Base-by-base conservation (phyloP, 2,113 vertebrate genomes). In the Osmerus mordax region DNA sequence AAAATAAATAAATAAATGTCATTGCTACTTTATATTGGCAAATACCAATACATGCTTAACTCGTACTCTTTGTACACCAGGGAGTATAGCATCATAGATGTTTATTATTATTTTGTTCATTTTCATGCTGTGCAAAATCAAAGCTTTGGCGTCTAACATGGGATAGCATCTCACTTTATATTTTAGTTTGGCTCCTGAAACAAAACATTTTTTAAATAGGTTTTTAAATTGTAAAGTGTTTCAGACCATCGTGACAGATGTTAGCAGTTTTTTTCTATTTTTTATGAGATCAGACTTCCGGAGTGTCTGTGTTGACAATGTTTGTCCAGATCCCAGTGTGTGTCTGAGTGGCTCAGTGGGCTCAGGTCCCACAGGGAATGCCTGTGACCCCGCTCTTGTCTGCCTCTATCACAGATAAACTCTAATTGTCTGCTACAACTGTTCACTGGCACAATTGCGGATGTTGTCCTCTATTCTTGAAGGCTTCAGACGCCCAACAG, bases 341-440 rank as follows among this genome's bases (percentile, higher is more conserved):
- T 83, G 85, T 76, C 72, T 61, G 72, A 83, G 82, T 77, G 83
- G 72, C 78, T 90, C 82, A 76, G 84, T 83, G 89, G 84, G 85
- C 86, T 11, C 71, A 58, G 60, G 79, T 90, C 89, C 85, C 89
- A 87, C 80, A 82, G 84, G 90, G 86, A 78, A 76, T 61, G 84
- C 85, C 86, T 70, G 75, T 92, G 91, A 93, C 92, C 93, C 86
- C 80, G 25, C 88, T 84, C 91, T 89, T 92, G 93, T 93, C 93
- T 91, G 90, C 84, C 86, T 89, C 91, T 91, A 91, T 92, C 88
- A 74, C 89, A 87, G 89, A 92, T 92, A 91, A 92, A 93, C 90
- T 92, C 90, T 91, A 91, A 93, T 94, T 94, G 91, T 92, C 89
- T 89, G 87, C 90, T 92, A 92, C 92, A 92, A 92, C 93, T 93